A percentile compares a stretch with the other conserved stretches of the same genome.
Conservation (phyloP, 2,888 invertebrate genomes). For the Griposia aprilina region DNA sequence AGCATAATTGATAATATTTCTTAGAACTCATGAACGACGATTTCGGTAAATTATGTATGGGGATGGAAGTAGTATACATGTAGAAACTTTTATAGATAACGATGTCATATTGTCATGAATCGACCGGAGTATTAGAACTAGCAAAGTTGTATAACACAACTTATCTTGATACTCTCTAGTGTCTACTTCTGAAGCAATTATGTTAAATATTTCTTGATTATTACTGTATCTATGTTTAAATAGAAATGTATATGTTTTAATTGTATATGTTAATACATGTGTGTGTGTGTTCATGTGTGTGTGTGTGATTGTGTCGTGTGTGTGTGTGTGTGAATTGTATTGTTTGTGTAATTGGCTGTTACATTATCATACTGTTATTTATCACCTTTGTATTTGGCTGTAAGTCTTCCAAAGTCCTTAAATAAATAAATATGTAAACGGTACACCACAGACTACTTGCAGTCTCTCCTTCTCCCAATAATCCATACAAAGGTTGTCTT, state of each 20-base stretch:
- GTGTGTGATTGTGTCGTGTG: no score
- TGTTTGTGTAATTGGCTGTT: no score
- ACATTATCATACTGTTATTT: no score
- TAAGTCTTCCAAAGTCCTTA: no score
- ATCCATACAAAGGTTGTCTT: background rate
- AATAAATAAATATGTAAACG: no score
- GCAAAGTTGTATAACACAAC: background rate
- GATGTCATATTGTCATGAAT: background rate
- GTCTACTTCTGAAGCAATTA: background rate
- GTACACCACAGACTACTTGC: background rate
- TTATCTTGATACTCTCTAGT: background rate
- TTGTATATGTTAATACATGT: no score
- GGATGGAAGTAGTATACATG: background rate
- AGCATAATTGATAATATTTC: constrained; percentile 4
- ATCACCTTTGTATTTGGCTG: no score
- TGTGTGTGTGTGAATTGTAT: no score
- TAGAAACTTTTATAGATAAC: background rate
- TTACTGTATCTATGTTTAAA: background rate
- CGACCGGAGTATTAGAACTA: background rate
- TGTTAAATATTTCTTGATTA: background rate
- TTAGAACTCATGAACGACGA: constrained; percentile 1
- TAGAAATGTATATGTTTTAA: background rate
- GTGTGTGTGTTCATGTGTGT: no score
- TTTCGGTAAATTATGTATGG: constrained; percentile 14
- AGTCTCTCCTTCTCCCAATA: background rate